A percentile compares a stretch with the other conserved stretches of the same genome.
Evolutionary conservation across 2,888 invertebrate genomes (phyloP).

Genomic region (Caenorhabditis doughertyi): DNA sequence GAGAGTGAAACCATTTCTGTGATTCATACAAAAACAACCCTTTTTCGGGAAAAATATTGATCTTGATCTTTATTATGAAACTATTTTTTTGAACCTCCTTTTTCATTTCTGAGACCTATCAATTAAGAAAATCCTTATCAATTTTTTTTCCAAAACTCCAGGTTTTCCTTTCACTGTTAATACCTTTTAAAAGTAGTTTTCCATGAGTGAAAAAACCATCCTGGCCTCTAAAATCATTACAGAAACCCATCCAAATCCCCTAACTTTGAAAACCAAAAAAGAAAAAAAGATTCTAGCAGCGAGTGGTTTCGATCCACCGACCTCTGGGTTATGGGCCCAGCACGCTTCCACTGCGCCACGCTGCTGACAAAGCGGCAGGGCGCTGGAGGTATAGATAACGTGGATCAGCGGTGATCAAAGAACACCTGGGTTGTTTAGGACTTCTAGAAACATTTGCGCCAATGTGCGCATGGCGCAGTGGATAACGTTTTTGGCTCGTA

Average conservation of each 20-base stretch:
- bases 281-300: conserved; percentile 70
- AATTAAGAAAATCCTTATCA: too few relatives aligned
- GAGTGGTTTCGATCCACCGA: conserved; percentile 86
- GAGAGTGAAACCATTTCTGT: too few relatives aligned
- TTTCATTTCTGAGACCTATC: too few relatives aligned
- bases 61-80: too few relatives aligned
- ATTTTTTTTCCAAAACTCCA: too few relatives aligned
- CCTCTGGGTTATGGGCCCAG: conserved; percentile 93
- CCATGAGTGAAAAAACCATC: too few relatives aligned
- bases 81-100: too few relatives aligned
- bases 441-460: background rate
- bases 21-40: too few relatives aligned
- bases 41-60: too few relatives aligned
- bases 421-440: background rate
- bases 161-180: too few relatives aligned
- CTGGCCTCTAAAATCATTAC: background rate
- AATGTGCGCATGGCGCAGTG: background rate
- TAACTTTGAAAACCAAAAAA: background rate
- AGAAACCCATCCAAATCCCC: background rate
- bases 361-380: conserved; percentile 57
- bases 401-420: background rate
- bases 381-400: background rate
- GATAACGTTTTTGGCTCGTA: background rate
- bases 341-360: conserved; percentile 86
- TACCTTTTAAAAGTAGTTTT: too few relatives aligned